Conservation (phyloP, 2,797 vertebrate species). For the Arremon aurantiirostris region DNA sequence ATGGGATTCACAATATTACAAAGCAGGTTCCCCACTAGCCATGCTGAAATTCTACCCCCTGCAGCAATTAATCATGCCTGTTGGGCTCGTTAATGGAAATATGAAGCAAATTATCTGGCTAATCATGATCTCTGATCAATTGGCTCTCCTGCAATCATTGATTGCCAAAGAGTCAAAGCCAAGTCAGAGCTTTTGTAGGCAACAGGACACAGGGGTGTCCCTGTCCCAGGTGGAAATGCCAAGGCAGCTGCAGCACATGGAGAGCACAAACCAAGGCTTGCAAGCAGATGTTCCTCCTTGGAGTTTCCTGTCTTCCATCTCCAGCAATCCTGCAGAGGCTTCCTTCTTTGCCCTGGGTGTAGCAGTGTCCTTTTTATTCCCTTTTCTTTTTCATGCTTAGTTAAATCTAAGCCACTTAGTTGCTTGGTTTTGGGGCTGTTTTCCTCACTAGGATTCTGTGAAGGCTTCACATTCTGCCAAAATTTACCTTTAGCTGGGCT, state of each 20-base stretch:
- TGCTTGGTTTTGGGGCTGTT: not conserved
- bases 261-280: rapidly evolving
- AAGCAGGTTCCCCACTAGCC: slow-evolving; percentile 19
- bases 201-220: not conserved
- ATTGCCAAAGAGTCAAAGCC: not conserved
- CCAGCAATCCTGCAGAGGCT: not conserved
- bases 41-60: slow-evolving; percentile 38
- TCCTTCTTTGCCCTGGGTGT: not conserved
- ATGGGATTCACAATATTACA: slow-evolving; percentile 41
- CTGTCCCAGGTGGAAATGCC: not conserved
- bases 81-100: slow-evolving; percentile 49
- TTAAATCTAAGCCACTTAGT: not conserved
- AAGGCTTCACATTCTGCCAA: not conserved
- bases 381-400: not conserved
- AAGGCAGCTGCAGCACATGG: not conserved
- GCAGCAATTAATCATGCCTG: slow-evolving; percentile 27
- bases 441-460: not conserved
- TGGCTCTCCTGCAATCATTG: slow-evolving; percentile 4
- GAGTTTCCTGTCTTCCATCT: not conserved
- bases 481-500: not conserved
- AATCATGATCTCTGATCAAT: slow-evolving; percentile 32
- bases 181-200: not conserved
- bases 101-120: slow-evolving; percentile 49
- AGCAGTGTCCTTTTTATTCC: too few relatives aligned
- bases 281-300: not conserved